These are phyloP conservation scores for Entelurus aequoreus DNA, from an alignment of 2,113 vertebrate genomes.

Conservation along the genomic window DNA sequence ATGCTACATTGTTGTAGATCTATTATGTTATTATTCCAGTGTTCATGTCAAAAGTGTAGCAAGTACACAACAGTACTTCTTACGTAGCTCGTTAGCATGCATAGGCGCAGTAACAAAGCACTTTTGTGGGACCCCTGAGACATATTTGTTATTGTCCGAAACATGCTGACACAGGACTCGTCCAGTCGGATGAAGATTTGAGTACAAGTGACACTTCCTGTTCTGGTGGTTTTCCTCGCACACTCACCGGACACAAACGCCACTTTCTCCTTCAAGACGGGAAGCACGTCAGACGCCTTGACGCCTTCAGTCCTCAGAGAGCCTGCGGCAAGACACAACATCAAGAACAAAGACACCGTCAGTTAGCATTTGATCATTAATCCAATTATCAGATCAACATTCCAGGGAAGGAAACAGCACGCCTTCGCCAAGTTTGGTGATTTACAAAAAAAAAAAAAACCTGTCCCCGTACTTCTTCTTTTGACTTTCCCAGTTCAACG, in stretches of 20 bases:
- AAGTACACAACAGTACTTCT: too few species aligned
- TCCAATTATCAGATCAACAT: constrained; percentile 63
- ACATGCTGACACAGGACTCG: too few species aligned
- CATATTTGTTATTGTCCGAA: too few species aligned
- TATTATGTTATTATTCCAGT: too few species aligned
- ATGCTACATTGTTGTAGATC: too few species aligned
- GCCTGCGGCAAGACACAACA: constrained; percentile 63
- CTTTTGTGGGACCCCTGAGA: too few species aligned
- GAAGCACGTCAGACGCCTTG: constrained; percentile 94
- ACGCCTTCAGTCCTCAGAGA: constrained; percentile 91
- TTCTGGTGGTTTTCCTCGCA: background rate
- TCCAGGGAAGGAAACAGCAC: constrained; percentile 29
- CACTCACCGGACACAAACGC: constrained; percentile 96
- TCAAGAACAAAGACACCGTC: constrained; percentile 6
- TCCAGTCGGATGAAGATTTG: too few species aligned
- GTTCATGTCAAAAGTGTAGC: too few species aligned
- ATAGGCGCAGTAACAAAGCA: too few species aligned
- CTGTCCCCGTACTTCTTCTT: background rate
- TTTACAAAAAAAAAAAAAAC: background rate
- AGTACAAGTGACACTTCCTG: too few species aligned
- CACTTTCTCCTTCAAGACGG: constrained; percentile 95
- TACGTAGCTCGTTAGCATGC: too few species aligned
- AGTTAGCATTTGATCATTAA: constrained; percentile 33
- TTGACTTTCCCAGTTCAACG: background rate
- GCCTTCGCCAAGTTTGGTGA: background rate